A percentile compares a stretch with the other conserved stretches of the same genome.
Conservation (phyloP, 2,888 invertebrate species). For the Trichopria drosophilae region DNA sequence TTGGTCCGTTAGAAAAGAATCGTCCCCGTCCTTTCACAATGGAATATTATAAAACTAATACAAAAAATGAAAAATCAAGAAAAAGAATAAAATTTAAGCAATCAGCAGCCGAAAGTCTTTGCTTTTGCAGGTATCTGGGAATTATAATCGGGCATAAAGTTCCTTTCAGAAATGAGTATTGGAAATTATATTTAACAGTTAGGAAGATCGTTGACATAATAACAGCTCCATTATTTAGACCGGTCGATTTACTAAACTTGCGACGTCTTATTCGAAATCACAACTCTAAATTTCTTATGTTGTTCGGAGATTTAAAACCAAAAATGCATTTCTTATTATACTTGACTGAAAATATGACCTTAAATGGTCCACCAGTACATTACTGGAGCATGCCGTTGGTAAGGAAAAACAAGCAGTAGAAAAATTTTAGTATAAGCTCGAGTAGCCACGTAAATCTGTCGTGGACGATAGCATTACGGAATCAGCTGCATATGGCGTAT, state of each 20-base stretch:
- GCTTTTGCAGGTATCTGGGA: not conserved
- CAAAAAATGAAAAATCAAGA: no score
- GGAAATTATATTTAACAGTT: not conserved
- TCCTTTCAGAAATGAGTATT: not conserved
- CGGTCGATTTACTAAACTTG: conserved; percentile 11
- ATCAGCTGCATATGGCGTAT: no score
- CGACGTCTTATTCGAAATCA: conserved; percentile 14
- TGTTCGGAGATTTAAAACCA: conserved; percentile 21
- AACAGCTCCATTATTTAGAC: conserved; percentile 7
- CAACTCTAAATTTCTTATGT: conserved; percentile 13
- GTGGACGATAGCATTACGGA: not conserved
- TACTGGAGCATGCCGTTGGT: conserved; percentile 26
- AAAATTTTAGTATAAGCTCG: not conserved
- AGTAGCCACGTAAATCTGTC: not conserved
- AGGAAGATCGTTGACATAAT: not conserved
- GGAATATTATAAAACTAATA: not conserved
- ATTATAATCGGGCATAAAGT: not conserved
- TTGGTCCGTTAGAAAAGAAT: not conserved
- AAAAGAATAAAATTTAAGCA: not conserved
- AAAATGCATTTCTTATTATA: conserved; percentile 27
- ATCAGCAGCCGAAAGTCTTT: not conserved
- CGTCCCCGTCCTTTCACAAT: not conserved
- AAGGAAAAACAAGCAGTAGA: conserved; percentile 21
- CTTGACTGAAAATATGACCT: conserved; percentile 13
- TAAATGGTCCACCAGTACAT: conserved; percentile 23